These are phyloP conservation scores for Silvanus unidentatus DNA, from an alignment of 2,888 invertebrate species.

Conservation along the genomic window DNA sequence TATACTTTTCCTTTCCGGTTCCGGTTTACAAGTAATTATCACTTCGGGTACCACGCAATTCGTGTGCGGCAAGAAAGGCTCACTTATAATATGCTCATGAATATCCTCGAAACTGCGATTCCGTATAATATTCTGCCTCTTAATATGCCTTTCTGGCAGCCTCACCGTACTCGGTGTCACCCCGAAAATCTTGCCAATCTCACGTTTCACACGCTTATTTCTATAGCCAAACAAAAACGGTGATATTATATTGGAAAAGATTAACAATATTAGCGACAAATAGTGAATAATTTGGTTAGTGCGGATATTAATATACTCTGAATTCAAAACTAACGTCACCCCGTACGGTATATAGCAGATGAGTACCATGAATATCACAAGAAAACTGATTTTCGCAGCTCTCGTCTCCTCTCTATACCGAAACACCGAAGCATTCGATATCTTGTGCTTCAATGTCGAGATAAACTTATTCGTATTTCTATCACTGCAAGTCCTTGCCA, in stretches of 20 bases:
- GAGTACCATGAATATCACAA: constrained; percentile 65
- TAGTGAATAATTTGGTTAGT: constrained; percentile 49
- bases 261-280: constrained; percentile 53
- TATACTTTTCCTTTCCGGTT: constrained; percentile 40
- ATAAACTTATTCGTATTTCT: constrained; percentile 58
- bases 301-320: constrained; percentile 27
- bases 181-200: constrained; percentile 50
- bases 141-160: constrained; percentile 12
- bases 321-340: constrained; percentile 37
- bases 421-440: constrained; percentile 79
- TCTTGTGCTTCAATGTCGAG: constrained; percentile 68
- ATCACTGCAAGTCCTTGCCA: constrained; percentile 53
- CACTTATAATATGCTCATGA: constrained; percentile 12
- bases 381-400: constrained; percentile 78
- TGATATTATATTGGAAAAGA: constrained; percentile 60
- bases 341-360: constrained; percentile 51
- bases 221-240: constrained; percentile 74
- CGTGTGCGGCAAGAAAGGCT: constrained; percentile 20
- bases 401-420: constrained; percentile 83
- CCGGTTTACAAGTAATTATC: constrained; percentile 38
- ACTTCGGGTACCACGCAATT: constrained; percentile 34
- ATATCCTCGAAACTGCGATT: constrained; percentile 22
- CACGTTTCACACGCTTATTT: constrained; percentile 59
- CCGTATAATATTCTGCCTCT: constrained; percentile 8
- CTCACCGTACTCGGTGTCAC: no score